Conservation (phyloP, 2,888 invertebrate genomes). For the Griposia aprilina region DNA sequence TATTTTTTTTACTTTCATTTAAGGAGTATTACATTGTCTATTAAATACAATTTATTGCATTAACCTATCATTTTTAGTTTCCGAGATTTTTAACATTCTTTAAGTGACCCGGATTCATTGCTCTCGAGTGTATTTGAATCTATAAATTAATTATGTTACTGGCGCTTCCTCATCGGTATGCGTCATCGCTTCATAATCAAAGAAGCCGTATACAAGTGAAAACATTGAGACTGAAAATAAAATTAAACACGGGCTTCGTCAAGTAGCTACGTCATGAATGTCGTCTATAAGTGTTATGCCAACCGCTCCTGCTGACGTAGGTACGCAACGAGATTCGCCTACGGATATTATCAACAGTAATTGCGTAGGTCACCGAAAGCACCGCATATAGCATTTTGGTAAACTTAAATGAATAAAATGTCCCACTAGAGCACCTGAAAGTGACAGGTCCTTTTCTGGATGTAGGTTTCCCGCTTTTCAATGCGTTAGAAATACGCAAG, state of each 20-base stretch:
- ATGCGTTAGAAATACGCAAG: not conserved
- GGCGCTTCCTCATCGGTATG: not conserved
- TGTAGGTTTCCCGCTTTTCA: not conserved
- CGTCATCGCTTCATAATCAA: not conserved
- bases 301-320: slow-evolving; percentile 37
- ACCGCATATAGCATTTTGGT: slow-evolving; percentile 23
- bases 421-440: slow-evolving; percentile 2
- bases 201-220: slow-evolving; percentile 17
- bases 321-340: slow-evolving; percentile 27
- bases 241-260: not conserved
- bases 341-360: slow-evolving; percentile 17
- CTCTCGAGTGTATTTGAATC: no score
- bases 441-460: slow-evolving; percentile 29
- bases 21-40: no score
- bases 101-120: no score
- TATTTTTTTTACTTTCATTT: no score
- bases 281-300: slow-evolving; percentile 11
- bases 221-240: not conserved
- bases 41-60: no score
- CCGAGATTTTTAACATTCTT: no score
- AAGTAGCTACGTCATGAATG: slow-evolving; percentile 23
- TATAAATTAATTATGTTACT: not conserved
- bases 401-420: slow-evolving; percentile 11
- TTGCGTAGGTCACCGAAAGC: slow-evolving; percentile 13
- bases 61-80: no score